Base-by-base conservation (phyloP, 2,797 vertebrate genomes). In the Sciurus carolinensis region DNA sequence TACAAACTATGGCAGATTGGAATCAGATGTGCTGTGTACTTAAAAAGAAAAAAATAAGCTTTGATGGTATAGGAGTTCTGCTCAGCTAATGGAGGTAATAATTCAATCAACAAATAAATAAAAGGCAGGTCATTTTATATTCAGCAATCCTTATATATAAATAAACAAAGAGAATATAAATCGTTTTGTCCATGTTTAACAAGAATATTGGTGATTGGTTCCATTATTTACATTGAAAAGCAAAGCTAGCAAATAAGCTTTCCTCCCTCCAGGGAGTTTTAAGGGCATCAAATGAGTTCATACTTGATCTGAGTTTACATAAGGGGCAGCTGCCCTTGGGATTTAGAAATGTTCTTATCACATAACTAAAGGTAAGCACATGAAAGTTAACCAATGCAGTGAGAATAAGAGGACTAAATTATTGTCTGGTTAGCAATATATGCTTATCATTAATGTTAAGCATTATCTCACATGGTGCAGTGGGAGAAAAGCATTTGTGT, bases 211-310 rank as follows among this genome's bases (percentile, higher is more conserved):
- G 11, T 92, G 82, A 87, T 47, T 97, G 47, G 7, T 88, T 83
- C 17, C 76, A 62, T 93, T 94, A 77, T 82, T 95, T 95, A 87
- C 42, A 92, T 88, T 87, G 71, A 71, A 95, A 92, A 83, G 36
- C 28, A 88, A 87, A 92, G 50, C 17, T 44, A 92, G 57, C 39
- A 82, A 92, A 62, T 87, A 87, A 89, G 3, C 0, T 4, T 79
- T 93, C 12, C 87, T n/a, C 33, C 28, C 80, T 76, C 13, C 15
- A 62, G n/a, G 71, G 47, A 64, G 8, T 26, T 87, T 77, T 92
- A 71, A 12, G 67, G 62, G 33, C 18, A 66, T 90, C 44, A 90
- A 67, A 10, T 81, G 15, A 90, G 87, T 93, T 96, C 59, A 83
- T 94, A 87, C 93, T 66, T 90, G 62, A 93, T 69, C n/a, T 90